These are phyloP conservation scores for Campylorhamphus procurvoides DNA, from an alignment of 2,113 vertebrate genomes.

Conservation along the genomic window DNA sequence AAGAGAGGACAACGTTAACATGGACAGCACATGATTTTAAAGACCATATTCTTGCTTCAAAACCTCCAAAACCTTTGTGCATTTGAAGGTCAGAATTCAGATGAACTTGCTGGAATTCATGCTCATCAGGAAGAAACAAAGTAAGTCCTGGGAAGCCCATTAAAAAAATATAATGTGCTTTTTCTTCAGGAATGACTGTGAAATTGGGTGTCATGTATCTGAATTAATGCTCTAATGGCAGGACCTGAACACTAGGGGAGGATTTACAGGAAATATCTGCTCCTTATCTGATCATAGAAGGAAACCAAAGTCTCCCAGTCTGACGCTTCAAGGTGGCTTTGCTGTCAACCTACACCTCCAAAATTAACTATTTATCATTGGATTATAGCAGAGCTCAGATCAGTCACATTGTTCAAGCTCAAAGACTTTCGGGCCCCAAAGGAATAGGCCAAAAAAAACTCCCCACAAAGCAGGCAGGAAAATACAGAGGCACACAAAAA, in stretches of 20 bases:
- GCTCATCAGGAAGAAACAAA: constrained; percentile 23
- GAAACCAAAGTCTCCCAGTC: constrained; percentile 6
- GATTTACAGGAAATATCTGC: constrained; percentile 58
- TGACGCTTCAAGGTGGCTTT: constrained; percentile 44
- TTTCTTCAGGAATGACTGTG: constrained; percentile 33
- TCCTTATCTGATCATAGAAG: constrained; percentile 49
- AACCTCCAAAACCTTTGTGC: not conserved
- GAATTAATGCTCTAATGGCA: constrained; percentile 42
- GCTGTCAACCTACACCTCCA: constrained; percentile 12
- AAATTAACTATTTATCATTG: constrained; percentile 56
- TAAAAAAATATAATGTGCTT: constrained; percentile 41
- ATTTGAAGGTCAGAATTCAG: constrained; percentile 24
- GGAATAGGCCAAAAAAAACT: not conserved
- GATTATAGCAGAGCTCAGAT: not conserved
- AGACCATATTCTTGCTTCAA: not conserved
- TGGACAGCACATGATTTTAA: not conserved
- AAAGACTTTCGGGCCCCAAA: not conserved
- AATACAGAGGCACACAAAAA: not conserved
- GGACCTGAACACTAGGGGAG: not conserved
- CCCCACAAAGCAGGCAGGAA: not conserved
- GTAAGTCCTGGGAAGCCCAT: constrained; percentile 21
- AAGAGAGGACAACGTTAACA: not conserved
- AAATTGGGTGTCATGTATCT: constrained; percentile 55
- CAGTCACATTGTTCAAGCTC: not conserved
- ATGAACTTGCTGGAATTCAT: not conserved